phyloP scores from a whole-genome alignment of 1,140 invertebrate genomes.

The Hycleus cichorii region DNA sequence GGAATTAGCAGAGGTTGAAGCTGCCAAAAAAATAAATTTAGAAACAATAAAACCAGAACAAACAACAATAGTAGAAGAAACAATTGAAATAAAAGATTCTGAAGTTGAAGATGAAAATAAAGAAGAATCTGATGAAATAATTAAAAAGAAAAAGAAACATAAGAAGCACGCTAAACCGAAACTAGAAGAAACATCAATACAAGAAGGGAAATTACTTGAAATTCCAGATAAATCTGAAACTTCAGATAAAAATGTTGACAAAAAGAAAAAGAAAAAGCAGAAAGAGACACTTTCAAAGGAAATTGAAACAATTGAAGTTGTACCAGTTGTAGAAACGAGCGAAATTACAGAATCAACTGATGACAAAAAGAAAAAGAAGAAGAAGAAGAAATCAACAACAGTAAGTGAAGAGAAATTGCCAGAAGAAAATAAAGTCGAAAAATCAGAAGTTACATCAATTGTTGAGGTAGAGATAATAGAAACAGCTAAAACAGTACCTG shows the following conservation, averaged over 20 bases:
- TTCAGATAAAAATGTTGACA: neutral
- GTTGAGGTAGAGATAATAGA: too few species aligned
- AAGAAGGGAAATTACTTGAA: constrained; percentile 1
- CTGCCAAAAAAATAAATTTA: neutral
- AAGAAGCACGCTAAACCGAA: neutral
- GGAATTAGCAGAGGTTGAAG: constrained; percentile 33
- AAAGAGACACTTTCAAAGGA: neutral
- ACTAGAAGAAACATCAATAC: neutral
- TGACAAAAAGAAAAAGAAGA: constrained; percentile 1
- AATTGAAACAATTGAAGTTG: neutral
- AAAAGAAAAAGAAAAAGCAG: neutral
- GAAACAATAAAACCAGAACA: constrained; percentile 23
- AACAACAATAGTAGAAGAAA: neutral
- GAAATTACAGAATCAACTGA: neutral
- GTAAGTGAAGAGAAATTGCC: neutral
- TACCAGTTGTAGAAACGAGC: neutral
- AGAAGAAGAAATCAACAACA: neutral
- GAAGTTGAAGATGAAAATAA: neutral
- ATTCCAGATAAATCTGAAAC: neutral
- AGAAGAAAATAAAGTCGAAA: neutral
- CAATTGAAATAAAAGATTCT: neutral
- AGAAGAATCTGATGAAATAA: neutral
- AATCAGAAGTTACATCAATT: neutral
- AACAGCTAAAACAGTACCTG: too few species aligned
- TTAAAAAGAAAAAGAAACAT: constrained; percentile 8